Evolutionary conservation across 2,797 vertebrate species (phyloP), one percentile per base, ranked within the genome.

Genomic region (Coregonus suidteri): DNA sequence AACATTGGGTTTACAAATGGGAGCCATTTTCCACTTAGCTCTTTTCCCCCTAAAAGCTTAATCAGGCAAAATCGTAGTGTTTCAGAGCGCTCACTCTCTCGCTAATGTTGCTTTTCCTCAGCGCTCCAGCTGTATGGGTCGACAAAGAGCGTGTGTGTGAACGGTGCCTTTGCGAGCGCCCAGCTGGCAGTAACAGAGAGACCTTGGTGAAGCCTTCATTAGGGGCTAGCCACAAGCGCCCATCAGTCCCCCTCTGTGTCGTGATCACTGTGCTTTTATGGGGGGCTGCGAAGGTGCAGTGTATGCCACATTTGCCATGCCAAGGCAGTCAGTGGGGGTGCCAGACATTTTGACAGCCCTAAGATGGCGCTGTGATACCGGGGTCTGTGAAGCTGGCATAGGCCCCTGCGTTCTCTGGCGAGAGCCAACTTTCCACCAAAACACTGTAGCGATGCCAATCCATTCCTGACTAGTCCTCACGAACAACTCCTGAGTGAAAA

Each of bases 101-200:
- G 5, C 20, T 71, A 41, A 52, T 53, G 4, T 53, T 14, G 18
- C 37, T 20, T 47, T 70, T 70, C n/a, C 68, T 18, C 68, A 20
- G 35, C 35, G 35, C 68, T 41, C 15, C 68, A 70, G 68, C 68
- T 70, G 68, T 70, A 70, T 25, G 35, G 16, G 11, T 47, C n/a
- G 6, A 67, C 65, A 67, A 67, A 67, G 65, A 67, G 65, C 31
- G 15, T 67, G 65, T 71, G 68, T 73, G 71, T 35, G 72, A n/a
- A 30, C 35, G 72, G 16, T 31, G 30, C 65, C 65, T 72, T 25
- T 30, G 20, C 25, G 13, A 25, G 70, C 15, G 47, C 51, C 70
- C 70, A 72, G 70, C 70, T 72, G 70, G 47, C 47, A 53, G 41
- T 71, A 72, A 72, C 70, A 72, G 70, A 72, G 25, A 47, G 51